Evolutionary conservation across 2,888 invertebrate species (phyloP), one percentile per base, ranked within the genome.

Genomic region (Cactoblastis cactorum): DNA sequence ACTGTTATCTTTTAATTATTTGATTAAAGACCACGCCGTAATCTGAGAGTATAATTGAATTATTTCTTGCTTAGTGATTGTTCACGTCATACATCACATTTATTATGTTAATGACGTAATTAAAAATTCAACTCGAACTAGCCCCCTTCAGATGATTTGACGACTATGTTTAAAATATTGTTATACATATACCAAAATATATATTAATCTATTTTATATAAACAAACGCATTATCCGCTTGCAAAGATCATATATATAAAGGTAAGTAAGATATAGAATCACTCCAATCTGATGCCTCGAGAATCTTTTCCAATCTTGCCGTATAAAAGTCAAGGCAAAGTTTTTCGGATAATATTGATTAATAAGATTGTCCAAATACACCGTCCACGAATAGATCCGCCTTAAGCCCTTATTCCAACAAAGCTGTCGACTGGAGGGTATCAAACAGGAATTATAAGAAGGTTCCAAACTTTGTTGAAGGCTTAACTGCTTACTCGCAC

Each of bases 391-490:
- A 28, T 28, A 14, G n/a, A 28, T n/a, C 24, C 14, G 22, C 1
- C 14, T 6, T 24, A 14, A 41, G 41, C 41, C 24, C 24, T 41
- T 41, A 11, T 19, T 34, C 24, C 12, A 15, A 24, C 37, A 15
- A 22, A 28, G 15, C 37, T 28, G 47, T 22, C 12, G 12, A 35
- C 14, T n/a, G n/a, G n/a, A n/a, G n/a, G 9, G 35, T 47, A 22
- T 22, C 34, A 12, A 37, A 47, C 28, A n/a, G 28, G 37, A 22
- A 35, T 47, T 47, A 46, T 47, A 28, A 37, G 17, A 48, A 37
- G 28, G 15, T 37, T 14, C 19, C 22, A 48, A 48, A 24, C 37
- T 48, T 37, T 24, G 17, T 14, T 14, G 18, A 12, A 19, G 24
- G 22, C 12, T 41, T 41, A 22, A 8, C 37, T 22, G 34, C 45